Evolutionary conservation across 2,888 invertebrate species (phyloP).

Genomic region (Cheilosia pagana): DNA sequence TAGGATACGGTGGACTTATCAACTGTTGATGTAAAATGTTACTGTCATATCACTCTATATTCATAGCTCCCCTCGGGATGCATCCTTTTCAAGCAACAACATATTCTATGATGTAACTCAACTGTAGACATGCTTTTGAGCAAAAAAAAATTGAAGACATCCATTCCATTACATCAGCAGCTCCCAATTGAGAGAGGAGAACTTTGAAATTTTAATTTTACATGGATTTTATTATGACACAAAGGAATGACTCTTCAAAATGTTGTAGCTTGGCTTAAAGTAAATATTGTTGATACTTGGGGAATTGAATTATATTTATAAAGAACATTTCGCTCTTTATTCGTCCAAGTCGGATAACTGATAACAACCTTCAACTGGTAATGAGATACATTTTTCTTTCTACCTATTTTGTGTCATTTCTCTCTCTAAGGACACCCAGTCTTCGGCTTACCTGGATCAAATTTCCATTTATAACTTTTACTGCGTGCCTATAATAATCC

Average conservation of each 20-base stretch:
- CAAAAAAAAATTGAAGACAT: neutral
- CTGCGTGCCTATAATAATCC: neutral
- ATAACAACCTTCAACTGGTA: neutral
- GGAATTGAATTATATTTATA: slow-evolving; percentile 25
- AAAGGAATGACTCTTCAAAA: slow-evolving; percentile 13
- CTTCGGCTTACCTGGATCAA: slow-evolving; percentile 23
- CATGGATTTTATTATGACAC: neutral
- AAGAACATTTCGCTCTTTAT: neutral
- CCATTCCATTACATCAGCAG: slow-evolving; percentile 11
- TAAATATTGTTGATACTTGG: slow-evolving; percentile 20
- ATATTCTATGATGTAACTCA: neutral
- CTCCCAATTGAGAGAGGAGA: slow-evolving; percentile 10
- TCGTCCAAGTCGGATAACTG: neutral
- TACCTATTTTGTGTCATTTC: neutral
- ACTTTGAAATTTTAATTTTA: slow-evolving; percentile 26
- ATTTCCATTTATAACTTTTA: slow-evolving; percentile 38
- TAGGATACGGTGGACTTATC: too few species aligned
- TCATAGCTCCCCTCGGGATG: neutral
- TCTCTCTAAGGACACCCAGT: neutral
- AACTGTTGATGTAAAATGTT: too few species aligned
- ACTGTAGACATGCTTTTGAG: neutral
- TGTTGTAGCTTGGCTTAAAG: slow-evolving; percentile 9
- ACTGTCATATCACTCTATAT: neutral
- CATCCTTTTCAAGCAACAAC: neutral
- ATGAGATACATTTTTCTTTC: neutral